Evolutionary conservation across 2,888 invertebrate genomes (phyloP), one percentile per base, ranked within the genome.

Genomic region (Hermaeophaga mercurialis): DNA sequence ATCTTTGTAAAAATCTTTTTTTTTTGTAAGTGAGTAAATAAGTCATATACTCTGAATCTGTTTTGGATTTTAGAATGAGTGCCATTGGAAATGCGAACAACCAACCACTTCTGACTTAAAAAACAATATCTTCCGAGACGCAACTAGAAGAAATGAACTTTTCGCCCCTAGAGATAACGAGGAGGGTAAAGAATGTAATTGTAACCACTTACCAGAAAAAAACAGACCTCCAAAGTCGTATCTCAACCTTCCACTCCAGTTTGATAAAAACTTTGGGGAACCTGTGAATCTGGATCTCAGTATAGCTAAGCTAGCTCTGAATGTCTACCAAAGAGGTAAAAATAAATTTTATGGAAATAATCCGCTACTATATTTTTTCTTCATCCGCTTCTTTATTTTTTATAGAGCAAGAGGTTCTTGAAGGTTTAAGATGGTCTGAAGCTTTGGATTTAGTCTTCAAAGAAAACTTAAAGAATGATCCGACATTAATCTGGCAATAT

Each of bases 401-500:
- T 31, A 2, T 78, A 89, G 90, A 94, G 57, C 82, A 88, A 36
- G 86, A 89, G 67, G 90, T 96, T 9, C 84, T 96, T 56, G 90
- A 91, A 78, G 94, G 94, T 33, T 92, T 97, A 58, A 86, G 90
- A 73, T 99, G 99, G 98, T 95, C 96, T 1, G 90, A 94, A 75
- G 88, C 90, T 59, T 81, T 99, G 66, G 95, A 97, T 78, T 84
- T 88, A 41, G 90, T 89, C 66, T 98, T 97, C 78, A 87, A 86
- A 66, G 86, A 88, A 71, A 96, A 96, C 78, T 88, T 88, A 70
- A 84, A 87, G 71, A 85, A 85, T 54, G 93, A 95, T 78, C 90
- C 91, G n/a, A 89, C 94, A 1, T 80, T 96, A 34, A 91, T 91
- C 7, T 99, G 96, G 94, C 99, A 99, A 80, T 97, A 94, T 78